A percentile compares a stretch with the other conserved stretches of the same genome.
Conservation (phyloP, 1,140 invertebrate species). For the Ganaspis sp. region DNA sequence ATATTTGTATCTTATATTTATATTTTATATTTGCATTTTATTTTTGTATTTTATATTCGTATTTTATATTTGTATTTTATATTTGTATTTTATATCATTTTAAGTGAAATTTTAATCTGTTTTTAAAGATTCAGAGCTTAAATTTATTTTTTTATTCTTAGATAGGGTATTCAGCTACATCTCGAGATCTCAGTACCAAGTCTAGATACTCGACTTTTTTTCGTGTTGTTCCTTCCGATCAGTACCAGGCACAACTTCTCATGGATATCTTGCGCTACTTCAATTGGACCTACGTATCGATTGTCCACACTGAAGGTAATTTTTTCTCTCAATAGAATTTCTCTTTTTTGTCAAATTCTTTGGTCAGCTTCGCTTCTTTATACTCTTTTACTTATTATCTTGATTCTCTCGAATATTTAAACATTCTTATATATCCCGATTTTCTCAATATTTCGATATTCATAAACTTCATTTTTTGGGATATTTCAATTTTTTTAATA, state of each 20-base stretch:
- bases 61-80: no score
- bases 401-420: no score
- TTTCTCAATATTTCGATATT: no score
- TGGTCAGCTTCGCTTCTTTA: background rate
- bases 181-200: slow-evolving; percentile 86
- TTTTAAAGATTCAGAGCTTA: no score
- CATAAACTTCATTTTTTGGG: no score
- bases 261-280: slow-evolving; percentile 83
- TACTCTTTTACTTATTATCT: background rate
- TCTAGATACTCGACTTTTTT: slow-evolving; percentile 87
- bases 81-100: no score
- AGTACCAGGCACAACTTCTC: slow-evolving; percentile 87
- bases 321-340: slow-evolving; percentile 43
- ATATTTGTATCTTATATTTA: no score
- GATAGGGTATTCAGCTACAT: slow-evolving; percentile 89
- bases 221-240: slow-evolving; percentile 89
- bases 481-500: no score
- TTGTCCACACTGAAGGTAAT: slow-evolving; percentile 88
- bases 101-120: no score
- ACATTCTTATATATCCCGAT: no score
- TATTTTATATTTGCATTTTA: no score
- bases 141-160: slow-evolving; percentile 61
- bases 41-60: no score
- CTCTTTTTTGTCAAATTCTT: background rate
- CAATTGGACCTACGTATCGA: slow-evolving; percentile 91